Base-by-base conservation (phyloP, 1,140 invertebrate genomes). In the Doryteuthis pealeii region DNA sequence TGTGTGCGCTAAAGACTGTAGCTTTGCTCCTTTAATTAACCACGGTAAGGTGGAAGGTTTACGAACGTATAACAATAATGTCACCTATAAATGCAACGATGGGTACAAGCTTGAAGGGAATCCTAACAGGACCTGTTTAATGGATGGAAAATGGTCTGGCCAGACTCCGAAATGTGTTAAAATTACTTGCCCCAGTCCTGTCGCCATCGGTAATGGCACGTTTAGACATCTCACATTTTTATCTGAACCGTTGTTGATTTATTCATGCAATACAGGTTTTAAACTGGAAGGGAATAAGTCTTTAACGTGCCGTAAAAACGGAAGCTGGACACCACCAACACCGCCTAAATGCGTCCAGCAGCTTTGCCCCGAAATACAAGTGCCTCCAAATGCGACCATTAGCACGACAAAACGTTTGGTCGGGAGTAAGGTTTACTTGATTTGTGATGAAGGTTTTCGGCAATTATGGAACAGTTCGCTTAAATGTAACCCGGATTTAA, bases 21-120 rank as follows among this genome's bases (percentile, higher is more conserved):
- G 69, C 14, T 15, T 79, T 73, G 95, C 94, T 0, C 89, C 92
- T 4, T 87, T 94, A 22, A 92, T 95, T 0, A 91, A 92, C 43
- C 93, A 96, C 82, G 93, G 94, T 65, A 93, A 95, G 15, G 89
- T 96, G 0, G 96, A 96, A 84, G 95, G 96, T 81, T 26, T 77
- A 65, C 30, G 15, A 3, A 33, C n/a, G 18, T 31, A 26, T 68
- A 49, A 77, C 6, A 2, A 18, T 2, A 45, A 35, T n/a, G 78
- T 77, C 35, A 76, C 70, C 2, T 87, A 85, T 54, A 30, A 14
- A 35, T 87, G 85, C 76, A 43, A 77, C 8, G 45, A 74, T 26
- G 87, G 86, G 3, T 88, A 84, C 77, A 69, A 77, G 12, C 54
- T 88, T 22, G 65, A 78, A 15, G 87, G 87, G 0, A 70, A 72